Evolutionary conservation across 2,797 vertebrate genomes (phyloP).

Genomic region (Tinamus major): DNA sequence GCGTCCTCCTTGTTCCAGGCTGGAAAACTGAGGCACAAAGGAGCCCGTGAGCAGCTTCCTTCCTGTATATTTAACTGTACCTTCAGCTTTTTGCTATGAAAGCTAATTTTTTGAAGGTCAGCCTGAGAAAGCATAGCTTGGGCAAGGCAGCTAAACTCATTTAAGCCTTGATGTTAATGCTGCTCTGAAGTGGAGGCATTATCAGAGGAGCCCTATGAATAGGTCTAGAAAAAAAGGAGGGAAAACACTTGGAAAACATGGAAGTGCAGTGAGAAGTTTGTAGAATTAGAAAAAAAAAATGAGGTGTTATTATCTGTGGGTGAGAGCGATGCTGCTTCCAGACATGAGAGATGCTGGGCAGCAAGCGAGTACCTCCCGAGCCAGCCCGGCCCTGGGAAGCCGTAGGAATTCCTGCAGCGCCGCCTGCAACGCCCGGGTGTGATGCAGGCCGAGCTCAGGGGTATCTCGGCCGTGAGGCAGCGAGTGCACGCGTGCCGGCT

Average conservation of each 20-base stretch:
- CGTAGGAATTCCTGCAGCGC: background rate
- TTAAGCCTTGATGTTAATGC: background rate
- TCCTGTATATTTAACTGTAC: background rate
- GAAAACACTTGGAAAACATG: background rate
- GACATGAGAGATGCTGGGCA: background rate
- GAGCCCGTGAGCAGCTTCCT: background rate
- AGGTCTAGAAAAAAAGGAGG: background rate
- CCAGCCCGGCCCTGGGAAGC: background rate
- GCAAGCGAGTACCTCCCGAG: background rate
- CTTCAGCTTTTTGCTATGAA: background rate
- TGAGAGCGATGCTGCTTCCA: slow-evolving; percentile 1
- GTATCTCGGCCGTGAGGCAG: background rate
- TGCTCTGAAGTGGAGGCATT: background rate
- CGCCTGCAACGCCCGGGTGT: background rate
- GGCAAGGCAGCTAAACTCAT: background rate
- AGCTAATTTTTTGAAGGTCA: background rate
- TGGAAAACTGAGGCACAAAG: background rate
- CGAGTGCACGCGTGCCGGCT: background rate
- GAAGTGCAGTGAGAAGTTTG: background rate
- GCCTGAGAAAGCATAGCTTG: background rate
- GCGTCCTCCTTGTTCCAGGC: background rate
- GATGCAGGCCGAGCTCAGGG: background rate
- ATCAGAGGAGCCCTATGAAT: background rate
- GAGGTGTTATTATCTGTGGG: background rate
- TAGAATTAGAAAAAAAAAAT: background rate